Percentiles rank a stretch among this genome's conserved stretches.
phyloP scores from a whole-genome alignment of 2,113 vertebrate species.

The Dipodomys spectabilis region DNA sequence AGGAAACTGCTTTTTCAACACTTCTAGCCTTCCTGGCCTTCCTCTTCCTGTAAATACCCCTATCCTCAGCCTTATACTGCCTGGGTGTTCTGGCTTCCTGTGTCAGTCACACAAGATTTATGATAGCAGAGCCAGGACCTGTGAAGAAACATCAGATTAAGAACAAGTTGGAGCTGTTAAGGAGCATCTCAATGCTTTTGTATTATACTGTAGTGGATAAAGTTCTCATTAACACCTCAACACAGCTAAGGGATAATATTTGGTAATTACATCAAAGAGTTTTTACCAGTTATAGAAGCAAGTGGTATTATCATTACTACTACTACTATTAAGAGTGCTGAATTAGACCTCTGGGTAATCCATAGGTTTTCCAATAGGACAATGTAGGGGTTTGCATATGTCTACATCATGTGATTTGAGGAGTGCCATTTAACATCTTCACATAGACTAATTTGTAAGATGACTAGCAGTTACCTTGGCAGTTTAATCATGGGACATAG shows the following conservation, averaged over 20 bases:
- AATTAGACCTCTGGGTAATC: slow-evolving; percentile 51
- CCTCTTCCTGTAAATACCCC: neutral
- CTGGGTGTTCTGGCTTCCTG: neutral
- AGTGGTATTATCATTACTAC: slow-evolving; percentile 20
- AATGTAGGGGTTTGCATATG: slow-evolving; percentile 46
- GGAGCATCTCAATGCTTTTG: slow-evolving; percentile 21
- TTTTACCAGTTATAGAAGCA: slow-evolving; percentile 63
- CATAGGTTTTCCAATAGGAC: slow-evolving; percentile 17
- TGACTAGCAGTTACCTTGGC: slow-evolving; percentile 55
- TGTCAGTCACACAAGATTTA: slow-evolving; percentile 4
- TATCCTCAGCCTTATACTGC: neutral
- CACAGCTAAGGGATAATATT: slow-evolving; percentile 55
- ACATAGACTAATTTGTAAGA: slow-evolving; percentile 60
- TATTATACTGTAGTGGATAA: slow-evolving; percentile 42
- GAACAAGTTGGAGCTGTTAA: slow-evolving; percentile 18
- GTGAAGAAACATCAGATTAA: slow-evolving; percentile 20
- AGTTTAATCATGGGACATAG: slow-evolving; percentile 31
- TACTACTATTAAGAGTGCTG: slow-evolving; percentile 31
- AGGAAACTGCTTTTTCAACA: neutral
- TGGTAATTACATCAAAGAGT: slow-evolving; percentile 45
- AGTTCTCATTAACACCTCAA: slow-evolving; percentile 56
- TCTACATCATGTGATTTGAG: slow-evolving; percentile 45
- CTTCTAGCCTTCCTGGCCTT: neutral
- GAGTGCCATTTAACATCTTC: slow-evolving; percentile 52
- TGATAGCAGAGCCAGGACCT: slow-evolving; percentile 2